Percentiles rank a stretch among this genome's conserved stretches.
phyloP scores from a whole-genome alignment of 2,888 invertebrate genomes.

The Atrina japonica region DNA sequence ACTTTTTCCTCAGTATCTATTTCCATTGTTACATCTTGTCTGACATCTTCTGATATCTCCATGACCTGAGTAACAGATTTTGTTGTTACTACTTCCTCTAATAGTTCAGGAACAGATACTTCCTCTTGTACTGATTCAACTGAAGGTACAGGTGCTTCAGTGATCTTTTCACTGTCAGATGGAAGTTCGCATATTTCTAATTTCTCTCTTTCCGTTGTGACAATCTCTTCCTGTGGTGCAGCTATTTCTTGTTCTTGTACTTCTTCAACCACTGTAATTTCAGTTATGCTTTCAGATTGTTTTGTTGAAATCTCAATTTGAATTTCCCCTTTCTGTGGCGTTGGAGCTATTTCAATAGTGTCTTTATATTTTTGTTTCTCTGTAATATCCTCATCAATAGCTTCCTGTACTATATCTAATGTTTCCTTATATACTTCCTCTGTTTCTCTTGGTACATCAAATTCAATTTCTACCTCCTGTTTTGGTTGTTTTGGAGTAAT shows the following conservation, averaged over 20 bases:
- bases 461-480: constrained; percentile 16
- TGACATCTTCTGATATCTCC: too few relatives aligned
- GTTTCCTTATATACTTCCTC: neutral
- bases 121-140: too few relatives aligned
- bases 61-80: too few relatives aligned
- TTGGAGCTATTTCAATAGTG: neutral
- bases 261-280: neutral
- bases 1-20: too few relatives aligned
- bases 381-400: constrained; percentile 3
- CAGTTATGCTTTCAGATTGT: neutral
- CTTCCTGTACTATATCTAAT: neutral
- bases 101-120: too few relatives aligned
- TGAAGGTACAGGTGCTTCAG: neutral
- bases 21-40: neutral
- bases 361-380: constrained; percentile 11
- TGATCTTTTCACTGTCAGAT: constrained; percentile 22
- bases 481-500: too few relatives aligned
- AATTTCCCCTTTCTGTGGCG: too few relatives aligned
- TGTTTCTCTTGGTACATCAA: neutral
- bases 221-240: neutral
- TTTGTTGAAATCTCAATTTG: neutral
- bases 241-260: constrained; percentile 8
- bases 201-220: constrained; percentile 6
- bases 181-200: constrained; percentile 8
- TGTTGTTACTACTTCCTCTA: too few relatives aligned